Evolutionary conservation across 2,888 invertebrate genomes (phyloP).

Genomic region (Eupithecia vulgata): DNA sequence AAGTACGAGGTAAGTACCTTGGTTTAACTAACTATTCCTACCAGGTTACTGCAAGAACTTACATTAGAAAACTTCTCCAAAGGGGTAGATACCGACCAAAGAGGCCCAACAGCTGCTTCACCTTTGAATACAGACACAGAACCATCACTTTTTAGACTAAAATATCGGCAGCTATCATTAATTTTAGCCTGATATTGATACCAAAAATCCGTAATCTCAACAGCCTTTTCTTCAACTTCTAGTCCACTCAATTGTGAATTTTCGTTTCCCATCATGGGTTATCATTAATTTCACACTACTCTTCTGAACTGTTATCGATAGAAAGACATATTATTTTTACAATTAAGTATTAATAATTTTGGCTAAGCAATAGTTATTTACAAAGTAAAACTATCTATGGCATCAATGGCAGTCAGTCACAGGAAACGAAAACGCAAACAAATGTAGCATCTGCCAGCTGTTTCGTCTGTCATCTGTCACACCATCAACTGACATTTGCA

Average conservation of each 20-base stretch:
- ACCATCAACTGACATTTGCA: too few relatives aligned
- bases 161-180: conserved; percentile 81
- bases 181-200: conserved; percentile 87
- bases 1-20: not conserved
- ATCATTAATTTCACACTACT: not conserved
- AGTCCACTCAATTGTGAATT: conserved; percentile 88
- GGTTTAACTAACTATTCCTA: not conserved
- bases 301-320: not conserved
- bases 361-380: not conserved
- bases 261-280: conserved; percentile 89
- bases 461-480: too few relatives aligned
- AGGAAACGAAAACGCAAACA: not conserved
- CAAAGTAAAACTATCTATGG: too few relatives aligned
- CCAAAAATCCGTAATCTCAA: conserved; percentile 92
- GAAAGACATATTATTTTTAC: not conserved
- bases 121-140: conserved; percentile 90
- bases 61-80: conserved; percentile 92
- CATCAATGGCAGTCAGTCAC: too few relatives aligned
- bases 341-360: not conserved
- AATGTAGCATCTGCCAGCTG: too few relatives aligned
- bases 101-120: conserved; percentile 86
- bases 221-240: conserved; percentile 89
- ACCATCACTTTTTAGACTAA: conserved; percentile 81
- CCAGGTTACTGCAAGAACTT: conserved; percentile 45
- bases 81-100: conserved; percentile 87